Evolutionary conservation across 2,888 invertebrate genomes (phyloP).

Genomic region (Cephus nigrinus): DNA sequence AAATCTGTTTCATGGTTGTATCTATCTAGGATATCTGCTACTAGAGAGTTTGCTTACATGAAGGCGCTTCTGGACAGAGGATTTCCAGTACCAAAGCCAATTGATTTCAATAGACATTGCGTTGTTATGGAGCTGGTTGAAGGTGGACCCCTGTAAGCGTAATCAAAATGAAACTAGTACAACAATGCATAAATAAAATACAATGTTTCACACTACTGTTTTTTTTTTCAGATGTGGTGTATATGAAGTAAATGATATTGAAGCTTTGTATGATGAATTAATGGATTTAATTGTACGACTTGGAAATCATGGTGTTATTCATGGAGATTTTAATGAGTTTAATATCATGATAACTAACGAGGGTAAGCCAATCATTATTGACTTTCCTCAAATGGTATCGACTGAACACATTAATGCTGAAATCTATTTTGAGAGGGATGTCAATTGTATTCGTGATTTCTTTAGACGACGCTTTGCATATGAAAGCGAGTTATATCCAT

Average conservation of each 20-base stretch:
- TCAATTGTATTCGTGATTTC: conserved; percentile 89
- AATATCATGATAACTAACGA: conserved; percentile 91
- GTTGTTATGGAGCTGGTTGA: conserved; percentile 94
- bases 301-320: conserved; percentile 96
- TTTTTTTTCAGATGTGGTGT: conserved; percentile 69
- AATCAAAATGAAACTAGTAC: background rate
- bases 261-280: conserved; percentile 88
- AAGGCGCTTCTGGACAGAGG: conserved; percentile 89
- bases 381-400: conserved; percentile 99
- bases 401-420: conserved; percentile 92
- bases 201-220: background rate
- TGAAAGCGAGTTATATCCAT: conserved; percentile 85
- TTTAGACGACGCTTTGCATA: conserved; percentile 90
- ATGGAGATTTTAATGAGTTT: conserved; percentile 99
- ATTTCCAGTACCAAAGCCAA: conserved; percentile 95
- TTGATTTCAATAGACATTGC: conserved; percentile 95
- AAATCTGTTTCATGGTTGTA: conserved; percentile 95
- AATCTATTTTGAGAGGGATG: conserved; percentile 94
- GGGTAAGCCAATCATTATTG: conserved; percentile 88
- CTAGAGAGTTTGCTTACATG: conserved; percentile 98
- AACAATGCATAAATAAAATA: background rate
- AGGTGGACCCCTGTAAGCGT: conserved; percentile 82
- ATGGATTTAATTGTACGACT: conserved; percentile 93
- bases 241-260: conserved; percentile 75
- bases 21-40: conserved; percentile 94